These are phyloP conservation scores for Nomada ruficornis DNA, from an alignment of 2,888 invertebrate genomes.

Conservation along the genomic window DNA sequence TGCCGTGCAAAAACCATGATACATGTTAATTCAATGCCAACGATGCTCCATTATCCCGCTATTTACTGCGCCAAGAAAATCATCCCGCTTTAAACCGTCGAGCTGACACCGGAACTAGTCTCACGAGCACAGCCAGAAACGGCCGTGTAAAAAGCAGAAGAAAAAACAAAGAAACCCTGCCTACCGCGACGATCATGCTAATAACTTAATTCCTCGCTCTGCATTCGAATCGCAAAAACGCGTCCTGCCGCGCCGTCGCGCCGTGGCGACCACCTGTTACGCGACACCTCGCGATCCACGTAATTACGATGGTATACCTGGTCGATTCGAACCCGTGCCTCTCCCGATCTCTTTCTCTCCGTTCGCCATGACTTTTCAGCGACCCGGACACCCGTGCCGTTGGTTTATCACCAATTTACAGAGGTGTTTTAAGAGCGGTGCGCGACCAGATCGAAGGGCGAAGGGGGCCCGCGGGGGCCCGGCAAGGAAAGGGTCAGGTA, in stretches of 20 bases:
- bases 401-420: conserved; percentile 79
- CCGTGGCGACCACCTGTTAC: conserved; percentile 34
- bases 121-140: too few species aligned
- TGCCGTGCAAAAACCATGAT: neutral
- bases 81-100: too few species aligned
- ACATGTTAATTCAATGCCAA: conserved; percentile 1
- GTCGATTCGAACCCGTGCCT: conserved; percentile 1
- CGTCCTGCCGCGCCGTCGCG: neutral
- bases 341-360: conserved; percentile 16
- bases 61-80: too few species aligned
- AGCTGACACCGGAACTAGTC: too few species aligned
- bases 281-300: conserved; percentile 23
- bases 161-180: neutral
- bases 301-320: conserved; percentile 49
- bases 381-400: conserved; percentile 61
- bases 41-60: neutral
- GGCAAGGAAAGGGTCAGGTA: conserved; percentile 72
- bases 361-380: conserved; percentile 54
- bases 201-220: conserved; percentile 15
- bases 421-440: conserved; percentile 71
- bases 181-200: neutral
- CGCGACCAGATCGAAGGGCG: conserved; percentile 27
- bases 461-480: conserved; percentile 17
- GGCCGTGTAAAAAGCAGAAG: neutral
- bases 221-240: conserved; percentile 9